Base-by-base conservation (phyloP, 2,888 invertebrate genomes). In the Tryphoninae sp. region DNA sequence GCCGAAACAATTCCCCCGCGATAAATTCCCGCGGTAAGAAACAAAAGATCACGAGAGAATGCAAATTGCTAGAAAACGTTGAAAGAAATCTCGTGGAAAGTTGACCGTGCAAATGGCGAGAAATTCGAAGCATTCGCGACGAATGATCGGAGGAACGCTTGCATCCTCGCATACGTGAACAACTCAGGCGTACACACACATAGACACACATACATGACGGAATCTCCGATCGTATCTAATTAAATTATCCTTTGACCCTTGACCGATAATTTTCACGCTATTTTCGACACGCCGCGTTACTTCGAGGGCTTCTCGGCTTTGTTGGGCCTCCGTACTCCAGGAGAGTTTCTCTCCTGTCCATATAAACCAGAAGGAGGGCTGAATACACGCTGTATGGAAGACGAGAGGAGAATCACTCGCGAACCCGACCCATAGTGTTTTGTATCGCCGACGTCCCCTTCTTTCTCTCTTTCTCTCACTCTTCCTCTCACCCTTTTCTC, bases 241-340 rank as follows among this genome's bases (percentile, higher is more conserved):
- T 80, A 61, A 78, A 78, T 81, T 65, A 81, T 78, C 65, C 71
- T 22, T 74, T 65, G 81, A 71, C 78, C 65, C 69, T 13, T 55
- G 81, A 78, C 81, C 78, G 65, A 78, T 75, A 75, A 81, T 81
- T 75, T 75, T 74, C 74, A 74, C 78, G 81, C 69, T 71, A 55
- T 81, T 74, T 81, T 81, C 78, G 74, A 75, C 71, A 71, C 78
- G 78, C 71, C 71, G 74, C 1, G 45, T 64, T 78, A 62, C 76
- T 23, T 42, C 51, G 9, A 67, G 61, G 45, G 55, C 67, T 77
- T 62, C 40, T 51, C 9, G 68, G 76, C 83, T 69, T 26, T 51
- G 58, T 49, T 58, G 45, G 55, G 33, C 33, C 11, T 51, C 26
- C 33, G 33, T 33, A 33, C 33, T 33, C 33, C 33, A 33, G 33